phyloP scores from a whole-genome alignment of 2,888 invertebrate species.

The Biston stratarius region DNA sequence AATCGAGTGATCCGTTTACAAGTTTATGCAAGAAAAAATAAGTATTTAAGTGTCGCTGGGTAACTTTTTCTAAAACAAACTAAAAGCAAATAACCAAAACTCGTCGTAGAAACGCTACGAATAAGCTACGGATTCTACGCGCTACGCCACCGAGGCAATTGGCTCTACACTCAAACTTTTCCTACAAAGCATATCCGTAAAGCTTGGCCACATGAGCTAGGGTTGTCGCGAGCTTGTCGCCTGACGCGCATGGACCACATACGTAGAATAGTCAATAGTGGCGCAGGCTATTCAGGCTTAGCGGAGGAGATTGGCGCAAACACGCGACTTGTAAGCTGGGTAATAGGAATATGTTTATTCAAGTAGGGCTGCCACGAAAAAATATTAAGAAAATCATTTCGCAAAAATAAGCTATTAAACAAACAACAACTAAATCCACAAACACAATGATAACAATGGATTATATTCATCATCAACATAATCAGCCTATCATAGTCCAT shows the following conservation, averaged over 20 bases:
- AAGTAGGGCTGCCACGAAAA: constrained; percentile 8
- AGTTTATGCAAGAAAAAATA: too few species aligned
- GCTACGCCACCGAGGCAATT: background rate
- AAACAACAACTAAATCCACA: too few species aligned
- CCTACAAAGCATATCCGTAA: background rate
- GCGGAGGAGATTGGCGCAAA: constrained; percentile 34
- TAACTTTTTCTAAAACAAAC: too few species aligned
- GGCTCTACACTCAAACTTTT: background rate
- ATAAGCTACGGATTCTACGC: background rate
- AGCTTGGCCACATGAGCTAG: background rate
- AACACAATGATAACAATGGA: too few species aligned
- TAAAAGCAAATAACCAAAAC: too few species aligned
- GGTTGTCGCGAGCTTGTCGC: constrained; percentile 26
- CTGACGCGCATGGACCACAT: constrained; percentile 8
- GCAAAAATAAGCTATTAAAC: too few species aligned
- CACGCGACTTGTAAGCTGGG: constrained; percentile 19
- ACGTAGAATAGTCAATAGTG: background rate
- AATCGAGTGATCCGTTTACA: too few species aligned
- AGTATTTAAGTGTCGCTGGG: too few species aligned
- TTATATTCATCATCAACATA: too few species aligned
- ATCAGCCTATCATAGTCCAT: too few species aligned
- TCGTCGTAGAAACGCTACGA: background rate
- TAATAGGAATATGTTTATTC: constrained; percentile 19
- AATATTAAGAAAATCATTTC: too few species aligned
- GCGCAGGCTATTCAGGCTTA: constrained; percentile 5